Percentiles rank a stretch among this genome's conserved stretches.
Evolutionary conservation across 2,797 vertebrate species (phyloP).

Genomic region (Myiotriccus ornatus): DNA sequence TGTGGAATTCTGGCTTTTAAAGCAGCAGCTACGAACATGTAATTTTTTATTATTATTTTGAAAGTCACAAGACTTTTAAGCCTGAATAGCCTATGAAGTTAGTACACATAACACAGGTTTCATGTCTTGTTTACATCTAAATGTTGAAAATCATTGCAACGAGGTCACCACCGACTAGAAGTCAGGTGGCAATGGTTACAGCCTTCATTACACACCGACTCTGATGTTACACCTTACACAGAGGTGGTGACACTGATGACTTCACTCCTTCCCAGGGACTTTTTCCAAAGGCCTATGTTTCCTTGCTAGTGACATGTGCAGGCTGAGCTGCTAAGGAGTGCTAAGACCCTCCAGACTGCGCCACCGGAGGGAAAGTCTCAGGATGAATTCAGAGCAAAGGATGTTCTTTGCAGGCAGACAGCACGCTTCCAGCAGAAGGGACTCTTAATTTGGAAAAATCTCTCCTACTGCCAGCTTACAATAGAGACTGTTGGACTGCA

Average conservation of each 20-base stretch:
- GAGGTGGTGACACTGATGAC: not conserved
- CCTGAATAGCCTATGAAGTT: not conserved
- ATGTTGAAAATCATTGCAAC: not conserved
- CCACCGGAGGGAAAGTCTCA: not conserved
- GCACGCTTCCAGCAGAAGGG: not conserved
- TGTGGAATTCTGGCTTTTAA: not conserved
- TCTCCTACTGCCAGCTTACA: not conserved
- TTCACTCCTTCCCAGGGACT: not conserved
- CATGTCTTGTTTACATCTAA: not conserved
- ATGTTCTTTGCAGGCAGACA: not conserved
- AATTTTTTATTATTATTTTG: not conserved
- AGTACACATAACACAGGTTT: not conserved
- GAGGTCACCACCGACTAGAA: not conserved
- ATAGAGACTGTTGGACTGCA: constrained; percentile 13
- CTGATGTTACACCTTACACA: fast-evolving
- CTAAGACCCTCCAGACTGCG: not conserved
- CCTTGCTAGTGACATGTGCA: not conserved
- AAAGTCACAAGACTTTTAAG: not conserved
- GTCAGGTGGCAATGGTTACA: not conserved
- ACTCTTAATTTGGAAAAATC: constrained; percentile 38
- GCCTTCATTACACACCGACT: not conserved
- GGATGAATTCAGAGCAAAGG: not conserved
- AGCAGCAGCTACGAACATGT: not conserved
- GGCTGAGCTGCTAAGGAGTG: not conserved
- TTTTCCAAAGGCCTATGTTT: not conserved